phyloP scores from a whole-genome alignment of 2,888 invertebrate genomes.

The Ypsolopha scabrella region DNA sequence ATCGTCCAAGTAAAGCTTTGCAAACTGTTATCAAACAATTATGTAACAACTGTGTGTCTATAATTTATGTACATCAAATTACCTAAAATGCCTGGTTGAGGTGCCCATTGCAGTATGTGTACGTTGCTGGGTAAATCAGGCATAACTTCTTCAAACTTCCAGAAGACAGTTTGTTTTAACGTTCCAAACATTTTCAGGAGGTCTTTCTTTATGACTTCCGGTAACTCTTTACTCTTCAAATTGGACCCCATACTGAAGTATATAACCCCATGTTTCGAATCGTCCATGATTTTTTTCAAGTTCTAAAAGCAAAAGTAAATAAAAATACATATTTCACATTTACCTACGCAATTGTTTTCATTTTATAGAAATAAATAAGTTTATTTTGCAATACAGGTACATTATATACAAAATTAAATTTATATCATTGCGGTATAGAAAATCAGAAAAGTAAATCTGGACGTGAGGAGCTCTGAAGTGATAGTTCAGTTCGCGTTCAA shows the following conservation, averaged over 20 bases:
- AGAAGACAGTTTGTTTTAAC: constrained; percentile 35
- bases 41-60: no score
- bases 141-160: constrained; percentile 33
- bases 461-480: no score
- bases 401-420: no score
- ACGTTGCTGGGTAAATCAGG: constrained; percentile 28
- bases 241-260: constrained; percentile 46
- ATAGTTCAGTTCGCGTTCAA: no score
- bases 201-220: constrained; percentile 18
- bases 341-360: background rate
- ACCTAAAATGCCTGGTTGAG: constrained; percentile 36
- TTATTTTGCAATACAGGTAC: no score
- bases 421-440: no score
- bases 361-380: no score
- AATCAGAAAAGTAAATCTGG: no score
- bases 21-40: no score
- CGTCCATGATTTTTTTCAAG: constrained; percentile 35
- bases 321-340: background rate
- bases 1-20: no score
- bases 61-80: constrained; percentile 4
- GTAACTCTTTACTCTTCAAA: constrained; percentile 26
- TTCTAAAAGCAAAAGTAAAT: constrained; percentile 21
- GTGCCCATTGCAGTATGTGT: constrained; percentile 29
- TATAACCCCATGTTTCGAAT: constrained; percentile 31
- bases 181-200: constrained; percentile 26